phyloP scores from a whole-genome alignment of 2,888 invertebrate genomes.

The Drosophila rubida region DNA sequence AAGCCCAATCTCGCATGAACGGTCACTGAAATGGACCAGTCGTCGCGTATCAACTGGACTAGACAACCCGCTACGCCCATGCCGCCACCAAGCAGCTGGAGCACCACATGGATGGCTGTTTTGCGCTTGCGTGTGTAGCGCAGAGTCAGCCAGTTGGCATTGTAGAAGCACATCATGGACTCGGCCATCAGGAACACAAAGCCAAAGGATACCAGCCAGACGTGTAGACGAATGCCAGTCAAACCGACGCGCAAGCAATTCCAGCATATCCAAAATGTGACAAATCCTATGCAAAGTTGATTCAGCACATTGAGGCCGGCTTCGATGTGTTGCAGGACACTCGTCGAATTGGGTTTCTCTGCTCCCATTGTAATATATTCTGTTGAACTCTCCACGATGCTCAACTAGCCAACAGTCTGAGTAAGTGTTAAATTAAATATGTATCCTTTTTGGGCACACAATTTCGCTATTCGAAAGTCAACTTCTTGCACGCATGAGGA shows the following conservation, averaged over 20 bases:
- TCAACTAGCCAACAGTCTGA: neutral
- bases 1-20: conserved; percentile 68
- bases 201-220: conserved; percentile 79
- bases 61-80: conserved; percentile 78
- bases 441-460: neutral
- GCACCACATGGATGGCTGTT: conserved; percentile 74
- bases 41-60: conserved; percentile 67
- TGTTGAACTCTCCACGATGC: neutral
- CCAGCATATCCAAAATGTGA: conserved; percentile 80
- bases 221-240: conserved; percentile 70
- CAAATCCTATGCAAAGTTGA: conserved; percentile 80
- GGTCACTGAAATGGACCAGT: conserved; percentile 61
- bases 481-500: conserved; percentile 13
- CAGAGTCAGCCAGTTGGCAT: conserved; percentile 70
- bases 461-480: conserved; percentile 7
- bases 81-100: conserved; percentile 74
- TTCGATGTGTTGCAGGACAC: conserved; percentile 64
- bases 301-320: conserved; percentile 71
- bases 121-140: conserved; percentile 69
- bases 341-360: conserved; percentile 25
- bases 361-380: conserved; percentile 28
- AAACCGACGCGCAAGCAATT: conserved; percentile 68
- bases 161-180: conserved; percentile 81
- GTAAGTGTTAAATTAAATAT: neutral
- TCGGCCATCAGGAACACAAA: conserved; percentile 82